Conservation (phyloP, 2,888 invertebrate genomes). For the Lacanobia oleracea region DNA sequence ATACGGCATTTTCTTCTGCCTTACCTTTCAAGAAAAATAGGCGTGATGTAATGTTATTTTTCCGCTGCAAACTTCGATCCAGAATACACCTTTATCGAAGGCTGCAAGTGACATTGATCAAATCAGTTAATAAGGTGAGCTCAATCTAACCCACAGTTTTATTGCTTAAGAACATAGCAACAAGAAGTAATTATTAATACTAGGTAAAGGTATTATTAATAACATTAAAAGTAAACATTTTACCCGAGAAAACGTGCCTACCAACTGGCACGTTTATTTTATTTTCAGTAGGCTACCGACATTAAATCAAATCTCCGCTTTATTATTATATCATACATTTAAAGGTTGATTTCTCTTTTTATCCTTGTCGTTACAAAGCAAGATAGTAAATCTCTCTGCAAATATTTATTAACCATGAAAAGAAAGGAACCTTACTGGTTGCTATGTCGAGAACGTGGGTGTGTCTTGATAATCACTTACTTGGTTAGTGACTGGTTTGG, state of each 20-base stretch:
- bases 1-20: too few species aligned
- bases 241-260: slow-evolving; percentile 15
- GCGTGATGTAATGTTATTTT: background rate
- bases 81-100: too few species aligned
- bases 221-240: background rate
- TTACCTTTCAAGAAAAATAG: background rate
- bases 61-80: background rate
- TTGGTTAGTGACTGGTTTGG: slow-evolving; percentile 74
- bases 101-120: background rate
- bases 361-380: slow-evolving; percentile 17
- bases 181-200: background rate
- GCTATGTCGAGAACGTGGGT: slow-evolving; percentile 84
- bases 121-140: background rate
- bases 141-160: background rate
- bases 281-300: slow-evolving; percentile 19
- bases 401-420: slow-evolving; percentile 47
- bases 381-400: slow-evolving; percentile 40
- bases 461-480: slow-evolving; percentile 84
- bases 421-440: slow-evolving; percentile 70
- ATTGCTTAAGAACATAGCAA: slow-evolving; percentile 4
- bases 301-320: background rate
- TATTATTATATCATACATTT: slow-evolving; percentile 11
- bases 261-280: slow-evolving; percentile 8
- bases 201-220: slow-evolving; percentile 5
- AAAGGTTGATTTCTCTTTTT: slow-evolving; percentile 14